Evolutionary conservation across 2,888 invertebrate species (phyloP), one percentile per base, ranked within the genome.

Genomic region (Pteria penguin): DNA sequence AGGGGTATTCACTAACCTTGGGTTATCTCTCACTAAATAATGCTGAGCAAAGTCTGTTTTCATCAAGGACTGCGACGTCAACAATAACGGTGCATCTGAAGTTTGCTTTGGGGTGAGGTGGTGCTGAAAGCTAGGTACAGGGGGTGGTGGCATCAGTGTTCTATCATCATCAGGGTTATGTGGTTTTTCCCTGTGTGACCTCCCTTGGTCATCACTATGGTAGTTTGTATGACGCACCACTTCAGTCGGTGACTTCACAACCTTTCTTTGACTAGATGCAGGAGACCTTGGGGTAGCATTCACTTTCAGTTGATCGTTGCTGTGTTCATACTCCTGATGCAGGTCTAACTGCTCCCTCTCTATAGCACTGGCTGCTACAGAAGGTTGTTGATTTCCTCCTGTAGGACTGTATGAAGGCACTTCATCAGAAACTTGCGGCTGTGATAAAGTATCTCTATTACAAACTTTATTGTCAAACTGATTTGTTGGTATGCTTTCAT

Each of bases 11-110:
- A 74, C 22, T 2, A 70, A 24, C 24, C 69, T 58, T 27, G 75
- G 73, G 29, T 72, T 58, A 33, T 82, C 83, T 24, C 84, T 57
- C 14, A 74, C 72, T 22, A 87, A 74, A 75, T 87, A 85, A 27
- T 81, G 82, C 61, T 82, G 79, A 52, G 86, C 87, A 83, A 87
- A 87, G 27, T 82, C 80, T 24, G 83, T 85, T 24, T 80, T 76
- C 61, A 86, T 26, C 65, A 87, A 70, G 2, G 87, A 85, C 36
- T 82, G 72, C 55, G 76, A 81, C 1, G 87, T 85, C 5, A 86
- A 69, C 4, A 86, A 62, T 29, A 79, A 72, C 8, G 84, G 84
- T 66, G 78, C 82, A 8, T 75, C 78, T 36, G 78, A 14, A n/a
- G 73, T 45, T 31, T 60, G 54, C 8, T 60, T 58, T 61, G 77